These are phyloP conservation scores for Danio jaintianensis DNA, from an alignment of 2,797 vertebrate genomes.

Conservation along the genomic window DNA sequence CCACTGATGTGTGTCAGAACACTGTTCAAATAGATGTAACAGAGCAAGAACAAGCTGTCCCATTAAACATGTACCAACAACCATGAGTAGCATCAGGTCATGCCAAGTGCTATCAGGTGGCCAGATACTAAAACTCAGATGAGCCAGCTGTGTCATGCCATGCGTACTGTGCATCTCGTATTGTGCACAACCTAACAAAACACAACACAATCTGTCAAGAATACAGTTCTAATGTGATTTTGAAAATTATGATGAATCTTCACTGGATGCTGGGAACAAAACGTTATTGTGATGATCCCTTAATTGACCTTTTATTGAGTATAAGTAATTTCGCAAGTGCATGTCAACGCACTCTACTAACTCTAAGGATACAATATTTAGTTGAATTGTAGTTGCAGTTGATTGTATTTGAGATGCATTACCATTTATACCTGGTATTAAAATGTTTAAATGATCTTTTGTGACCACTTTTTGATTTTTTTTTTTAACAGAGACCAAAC, in stretches of 20 bases:
- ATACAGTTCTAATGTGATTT: not conserved
- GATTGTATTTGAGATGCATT: too few species aligned
- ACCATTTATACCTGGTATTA: too few species aligned
- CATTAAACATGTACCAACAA: constrained; percentile 82
- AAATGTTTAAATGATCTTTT: too few species aligned
- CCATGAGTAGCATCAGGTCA: constrained; percentile 71
- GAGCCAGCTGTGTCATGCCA: constrained; percentile 66
- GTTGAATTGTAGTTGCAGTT: too few species aligned
- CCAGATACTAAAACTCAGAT: constrained; percentile 61
- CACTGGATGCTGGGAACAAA: not conserved
- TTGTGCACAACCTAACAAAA: not conserved
- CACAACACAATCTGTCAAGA: not conserved
- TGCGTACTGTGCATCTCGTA: not conserved
- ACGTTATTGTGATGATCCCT: too few species aligned
- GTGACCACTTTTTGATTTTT: too few species aligned
- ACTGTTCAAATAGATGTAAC: constrained; percentile 68
- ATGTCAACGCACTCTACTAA: too few species aligned
- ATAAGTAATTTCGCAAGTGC: too few species aligned
- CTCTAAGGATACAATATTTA: too few species aligned
- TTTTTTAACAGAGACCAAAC: too few species aligned
- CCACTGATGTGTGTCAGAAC: constrained; percentile 54
- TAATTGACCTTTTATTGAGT: too few species aligned
- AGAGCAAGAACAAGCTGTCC: constrained; percentile 75
- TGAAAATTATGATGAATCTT: not conserved
- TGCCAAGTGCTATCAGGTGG: constrained; percentile 76